Evolutionary conservation across 2,113 vertebrate species (phyloP).

Genomic region (human (Homo sapiens)): GRCh38 chr5:100936001-100936500

Average conservation of each 20-base stretch:
- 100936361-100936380: background rate
- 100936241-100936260: background rate
- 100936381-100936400: background rate
- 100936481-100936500: background rate
- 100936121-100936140: too few relatives aligned
- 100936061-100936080: too few relatives aligned
- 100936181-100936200: too few relatives aligned
- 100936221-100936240: background rate
- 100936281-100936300: background rate
- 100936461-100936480: background rate
- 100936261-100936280: background rate
- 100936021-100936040: too few relatives aligned
- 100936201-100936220: too few relatives aligned
- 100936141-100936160: too few relatives aligned
- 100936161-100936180: too few relatives aligned
- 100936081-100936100: too few relatives aligned
- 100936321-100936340: background rate
- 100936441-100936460: background rate
- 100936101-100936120: too few relatives aligned
- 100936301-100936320: background rate
- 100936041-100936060: too few relatives aligned
- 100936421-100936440: background rate
- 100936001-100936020: too few relatives aligned
- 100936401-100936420: background rate
- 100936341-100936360: background rate